Evolutionary conservation across 2,888 invertebrate species (phyloP).

Genomic region (Meteorus colon): DNA sequence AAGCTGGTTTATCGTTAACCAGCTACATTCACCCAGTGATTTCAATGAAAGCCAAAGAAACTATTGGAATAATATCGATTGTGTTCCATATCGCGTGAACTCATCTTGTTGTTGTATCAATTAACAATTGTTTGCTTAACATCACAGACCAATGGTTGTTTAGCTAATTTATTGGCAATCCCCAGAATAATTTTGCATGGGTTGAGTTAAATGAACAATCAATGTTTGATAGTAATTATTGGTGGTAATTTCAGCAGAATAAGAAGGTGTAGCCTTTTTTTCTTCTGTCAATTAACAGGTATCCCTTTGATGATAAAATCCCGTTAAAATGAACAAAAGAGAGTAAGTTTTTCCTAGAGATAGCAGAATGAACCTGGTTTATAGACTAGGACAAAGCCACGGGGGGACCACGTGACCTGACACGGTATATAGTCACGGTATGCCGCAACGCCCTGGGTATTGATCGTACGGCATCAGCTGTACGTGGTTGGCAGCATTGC

Average conservation of each 20-base stretch:
- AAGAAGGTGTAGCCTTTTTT: too few relatives aligned
- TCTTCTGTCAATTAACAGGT: background rate
- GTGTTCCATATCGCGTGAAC: background rate
- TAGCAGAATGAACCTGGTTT: conserved; percentile 25
- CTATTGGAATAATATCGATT: background rate
- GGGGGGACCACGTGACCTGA: conserved; percentile 61
- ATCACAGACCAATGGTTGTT: too few relatives aligned
- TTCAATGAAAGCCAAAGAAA: background rate
- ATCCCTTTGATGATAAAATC: background rate
- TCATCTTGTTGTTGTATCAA: background rate
- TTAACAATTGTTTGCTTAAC: background rate
- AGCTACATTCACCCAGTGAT: background rate
- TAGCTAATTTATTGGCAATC: too few relatives aligned
- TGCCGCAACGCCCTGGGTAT: conserved; percentile 69
- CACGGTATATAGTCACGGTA: conserved; percentile 58
- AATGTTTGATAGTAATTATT: too few relatives aligned
- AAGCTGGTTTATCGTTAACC: background rate
- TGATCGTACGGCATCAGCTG: conserved; percentile 68
- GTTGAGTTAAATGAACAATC: too few relatives aligned
- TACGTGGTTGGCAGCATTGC: conserved; percentile 60
- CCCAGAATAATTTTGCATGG: too few relatives aligned
- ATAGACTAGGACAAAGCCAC: conserved; percentile 29
- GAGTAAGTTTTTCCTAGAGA: conserved; percentile 11
- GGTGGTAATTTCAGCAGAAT: too few relatives aligned
- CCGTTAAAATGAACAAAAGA: conserved; percentile 13